A percentile compares a stretch with the other conserved stretches of the same genome.
phyloP scores from a whole-genome alignment of 2,797 vertebrate genomes.

The Schizopygopsis malacanthus region DNA sequence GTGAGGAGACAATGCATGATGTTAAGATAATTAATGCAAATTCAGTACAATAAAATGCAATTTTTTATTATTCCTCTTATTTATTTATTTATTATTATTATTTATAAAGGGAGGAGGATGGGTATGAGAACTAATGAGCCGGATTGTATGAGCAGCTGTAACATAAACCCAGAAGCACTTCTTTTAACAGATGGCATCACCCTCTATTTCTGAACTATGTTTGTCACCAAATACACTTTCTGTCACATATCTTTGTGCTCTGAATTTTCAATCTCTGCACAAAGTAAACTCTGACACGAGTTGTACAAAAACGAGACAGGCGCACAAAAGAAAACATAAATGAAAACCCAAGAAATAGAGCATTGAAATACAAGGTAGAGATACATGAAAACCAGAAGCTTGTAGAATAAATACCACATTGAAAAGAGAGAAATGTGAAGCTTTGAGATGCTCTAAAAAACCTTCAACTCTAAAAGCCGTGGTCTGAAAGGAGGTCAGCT shows the following conservation, averaged over 20 bases:
- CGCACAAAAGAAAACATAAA: conserved; percentile 38
- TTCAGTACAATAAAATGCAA: background rate
- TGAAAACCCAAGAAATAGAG: conserved; percentile 37
- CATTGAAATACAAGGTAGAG: conserved; percentile 18
- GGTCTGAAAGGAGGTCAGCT: conserved; percentile 58
- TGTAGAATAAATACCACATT: conserved; percentile 47
- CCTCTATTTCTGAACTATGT: conserved; percentile 5
- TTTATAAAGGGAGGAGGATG: too few relatives aligned
- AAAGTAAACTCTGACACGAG: conserved; percentile 5
- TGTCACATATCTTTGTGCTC: background rate
- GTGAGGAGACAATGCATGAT: background rate
- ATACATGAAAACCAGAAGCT: conserved; percentile 39
- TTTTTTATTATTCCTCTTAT: background rate
- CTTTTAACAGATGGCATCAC: conserved; percentile 1
- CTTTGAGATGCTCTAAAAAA: conserved; percentile 53
- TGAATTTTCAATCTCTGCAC: conserved; percentile 5
- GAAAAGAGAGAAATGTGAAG: conserved; percentile 47
- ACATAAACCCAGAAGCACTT: background rate
- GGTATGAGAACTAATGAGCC: background rate
- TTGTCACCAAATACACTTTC: conserved; percentile 8
- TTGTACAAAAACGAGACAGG: background rate
- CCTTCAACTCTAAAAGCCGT: conserved; percentile 52
- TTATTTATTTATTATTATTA: background rate
- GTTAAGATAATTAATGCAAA: background rate
- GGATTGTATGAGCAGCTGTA: background rate